Conservation (phyloP, 2,113 vertebrate species). For the Anarhynchus alexandrinus region DNA sequence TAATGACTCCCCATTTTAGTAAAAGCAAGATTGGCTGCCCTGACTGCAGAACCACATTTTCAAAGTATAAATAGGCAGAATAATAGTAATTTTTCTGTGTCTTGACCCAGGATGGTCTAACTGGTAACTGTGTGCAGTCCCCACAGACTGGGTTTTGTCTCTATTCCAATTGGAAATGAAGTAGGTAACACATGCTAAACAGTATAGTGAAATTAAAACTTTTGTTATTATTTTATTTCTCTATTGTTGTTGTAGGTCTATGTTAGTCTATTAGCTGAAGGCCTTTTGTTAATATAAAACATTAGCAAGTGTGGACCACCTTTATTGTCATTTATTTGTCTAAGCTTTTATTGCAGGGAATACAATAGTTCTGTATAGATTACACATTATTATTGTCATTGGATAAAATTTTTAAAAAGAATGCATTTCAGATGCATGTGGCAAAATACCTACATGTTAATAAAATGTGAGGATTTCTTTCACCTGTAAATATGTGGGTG, state of each 20-base stretch:
- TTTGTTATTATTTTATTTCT: not conserved
- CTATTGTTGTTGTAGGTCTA: not conserved
- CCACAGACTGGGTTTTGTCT: not conserved
- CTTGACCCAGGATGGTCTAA: not conserved
- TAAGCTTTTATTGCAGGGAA: not conserved
- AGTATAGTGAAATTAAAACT: not conserved
- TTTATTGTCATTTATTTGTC: not conserved
- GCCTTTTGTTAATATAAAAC: not conserved
- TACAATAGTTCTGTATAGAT: not conserved
- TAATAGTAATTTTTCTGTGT: not conserved
- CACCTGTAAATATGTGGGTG: not conserved
- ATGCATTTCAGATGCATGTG: not conserved
- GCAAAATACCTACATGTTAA: not conserved
- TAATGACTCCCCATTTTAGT: accelerated
- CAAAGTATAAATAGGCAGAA: not conserved
- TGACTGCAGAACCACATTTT: not conserved
- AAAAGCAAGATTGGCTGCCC: not conserved
- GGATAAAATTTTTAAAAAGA: not conserved
- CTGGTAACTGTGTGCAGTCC: not conserved
- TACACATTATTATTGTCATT: not conserved
- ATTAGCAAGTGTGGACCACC: not conserved
- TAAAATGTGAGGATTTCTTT: not conserved
- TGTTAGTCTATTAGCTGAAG: not conserved
- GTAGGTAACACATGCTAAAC: not conserved
- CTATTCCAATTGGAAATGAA: not conserved